phyloP scores from a whole-genome alignment of 2,797 vertebrate genomes.

The Streptopelia turtur region DNA sequence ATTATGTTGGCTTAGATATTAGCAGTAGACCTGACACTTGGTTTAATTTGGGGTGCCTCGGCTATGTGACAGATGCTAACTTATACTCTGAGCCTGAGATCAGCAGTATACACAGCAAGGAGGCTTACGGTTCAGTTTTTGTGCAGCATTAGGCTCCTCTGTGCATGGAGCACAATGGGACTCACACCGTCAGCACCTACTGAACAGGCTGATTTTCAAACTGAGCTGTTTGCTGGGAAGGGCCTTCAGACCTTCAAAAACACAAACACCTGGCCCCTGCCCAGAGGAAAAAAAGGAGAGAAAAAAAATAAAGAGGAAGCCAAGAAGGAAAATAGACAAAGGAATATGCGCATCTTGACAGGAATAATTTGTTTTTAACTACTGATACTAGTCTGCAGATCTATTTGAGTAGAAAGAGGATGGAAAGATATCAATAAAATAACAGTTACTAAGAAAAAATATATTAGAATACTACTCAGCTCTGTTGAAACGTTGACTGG shows the following conservation, averaged over 20 bases:
- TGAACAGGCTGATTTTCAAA: background rate
- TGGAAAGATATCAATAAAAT: background rate
- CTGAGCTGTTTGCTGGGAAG: background rate
- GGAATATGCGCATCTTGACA: background rate
- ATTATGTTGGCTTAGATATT: background rate
- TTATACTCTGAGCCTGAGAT: background rate
- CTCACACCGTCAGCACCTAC: background rate
- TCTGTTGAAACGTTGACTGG: slow-evolving; percentile 2
- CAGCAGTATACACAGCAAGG: background rate
- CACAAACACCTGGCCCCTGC: background rate
- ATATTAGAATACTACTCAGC: slow-evolving; percentile 25
- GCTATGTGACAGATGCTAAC: background rate
- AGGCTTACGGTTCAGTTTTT: background rate
- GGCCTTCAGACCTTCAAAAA: background rate
- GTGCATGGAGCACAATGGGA: background rate
- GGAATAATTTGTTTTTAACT: background rate
- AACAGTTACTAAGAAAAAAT: slow-evolving; percentile 13
- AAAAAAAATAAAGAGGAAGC: fast-evolving
- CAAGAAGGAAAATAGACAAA: background rate
- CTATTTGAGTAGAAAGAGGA: background rate
- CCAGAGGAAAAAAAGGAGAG: fast-evolving
- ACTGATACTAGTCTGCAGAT: background rate
- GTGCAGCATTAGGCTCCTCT: background rate
- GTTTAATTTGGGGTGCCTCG: background rate
- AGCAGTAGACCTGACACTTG: background rate